Percentiles rank a stretch among this genome's conserved stretches.
Evolutionary conservation across 2,888 invertebrate species (phyloP).

Genomic region (Lingula anatina): DNA sequence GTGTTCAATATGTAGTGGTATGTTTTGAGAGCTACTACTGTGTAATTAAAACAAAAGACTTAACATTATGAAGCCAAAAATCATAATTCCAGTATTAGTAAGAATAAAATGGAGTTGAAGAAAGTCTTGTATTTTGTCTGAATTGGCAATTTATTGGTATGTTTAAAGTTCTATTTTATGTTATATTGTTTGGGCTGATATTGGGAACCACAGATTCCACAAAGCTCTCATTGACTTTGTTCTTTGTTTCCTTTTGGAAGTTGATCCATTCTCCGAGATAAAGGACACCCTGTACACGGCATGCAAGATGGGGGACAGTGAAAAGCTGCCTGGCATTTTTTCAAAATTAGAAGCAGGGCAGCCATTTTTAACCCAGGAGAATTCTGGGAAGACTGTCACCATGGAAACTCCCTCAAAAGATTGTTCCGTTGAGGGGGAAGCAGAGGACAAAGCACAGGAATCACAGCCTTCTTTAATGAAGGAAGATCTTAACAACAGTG

Average conservation of each 20-base stretch:
- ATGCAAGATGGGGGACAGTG: constrained; percentile 38
- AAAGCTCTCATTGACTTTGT: not conserved
- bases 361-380: not conserved
- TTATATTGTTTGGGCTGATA: not conserved
- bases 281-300: constrained; percentile 47
- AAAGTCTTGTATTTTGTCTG: too few species aligned
- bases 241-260: constrained; percentile 17
- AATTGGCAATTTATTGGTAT: too few species aligned
- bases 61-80: too few species aligned
- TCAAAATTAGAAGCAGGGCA: too few species aligned
- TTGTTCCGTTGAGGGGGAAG: not conserved
- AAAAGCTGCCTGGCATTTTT: constrained; percentile 17
- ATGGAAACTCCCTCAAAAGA: not conserved
- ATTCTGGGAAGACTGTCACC: not conserved
- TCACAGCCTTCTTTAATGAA: not conserved
- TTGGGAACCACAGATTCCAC: not conserved
- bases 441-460: not conserved
- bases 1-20: too few species aligned
- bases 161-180: not conserved
- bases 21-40: too few species aligned
- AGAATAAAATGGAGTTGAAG: too few species aligned
- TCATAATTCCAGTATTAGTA: too few species aligned
- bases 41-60: too few species aligned
- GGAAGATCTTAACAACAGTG: not conserved
- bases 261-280: constrained; percentile 28